Evolutionary conservation across 2,113 vertebrate genomes (phyloP).

Genomic region (Caracal caracal): DNA sequence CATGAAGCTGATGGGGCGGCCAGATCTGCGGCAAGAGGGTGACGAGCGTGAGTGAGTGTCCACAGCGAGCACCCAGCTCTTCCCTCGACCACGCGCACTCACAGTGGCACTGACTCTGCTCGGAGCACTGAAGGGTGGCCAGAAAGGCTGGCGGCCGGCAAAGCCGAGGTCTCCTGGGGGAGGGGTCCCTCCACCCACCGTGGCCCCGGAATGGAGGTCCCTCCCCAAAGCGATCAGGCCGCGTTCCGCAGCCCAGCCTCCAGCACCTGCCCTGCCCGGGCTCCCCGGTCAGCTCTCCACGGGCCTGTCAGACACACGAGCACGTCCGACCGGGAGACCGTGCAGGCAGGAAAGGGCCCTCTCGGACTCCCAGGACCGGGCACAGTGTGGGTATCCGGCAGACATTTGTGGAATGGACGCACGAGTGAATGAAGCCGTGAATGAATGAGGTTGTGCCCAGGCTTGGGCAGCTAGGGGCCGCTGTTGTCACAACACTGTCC

Average conservation of each 20-base stretch:
- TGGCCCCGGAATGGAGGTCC: not conserved
- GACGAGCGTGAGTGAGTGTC: fast-evolving
- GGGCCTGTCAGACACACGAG: not conserved
- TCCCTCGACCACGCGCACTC: fast-evolving
- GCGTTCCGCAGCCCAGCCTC: not conserved
- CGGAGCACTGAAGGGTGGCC: not conserved
- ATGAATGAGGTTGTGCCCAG: fast-evolving
- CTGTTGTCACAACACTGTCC: not conserved
- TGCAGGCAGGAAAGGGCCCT: not conserved
- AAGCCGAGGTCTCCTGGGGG: not conserved
- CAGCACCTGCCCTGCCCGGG: not conserved
- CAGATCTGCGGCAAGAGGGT: slow-evolving; percentile 85
- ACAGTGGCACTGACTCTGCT: fast-evolving
- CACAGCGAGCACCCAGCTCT: fast-evolving
- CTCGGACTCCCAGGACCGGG: not conserved
- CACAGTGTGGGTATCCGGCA: no score
- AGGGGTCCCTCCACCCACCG: not conserved
- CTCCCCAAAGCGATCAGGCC: not conserved
- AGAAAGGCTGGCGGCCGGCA: not conserved
- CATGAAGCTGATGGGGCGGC: slow-evolving; percentile 96
- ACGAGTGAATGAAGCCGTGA: fast-evolving
- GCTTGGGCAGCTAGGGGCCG: no score
- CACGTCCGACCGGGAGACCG: fast-evolving
- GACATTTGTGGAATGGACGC: not conserved
- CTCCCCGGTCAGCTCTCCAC: not conserved